These are phyloP conservation scores for Neolamprologus tretocephalus DNA, from an alignment of 2,113 vertebrate genomes.

Conservation along the genomic window DNA sequence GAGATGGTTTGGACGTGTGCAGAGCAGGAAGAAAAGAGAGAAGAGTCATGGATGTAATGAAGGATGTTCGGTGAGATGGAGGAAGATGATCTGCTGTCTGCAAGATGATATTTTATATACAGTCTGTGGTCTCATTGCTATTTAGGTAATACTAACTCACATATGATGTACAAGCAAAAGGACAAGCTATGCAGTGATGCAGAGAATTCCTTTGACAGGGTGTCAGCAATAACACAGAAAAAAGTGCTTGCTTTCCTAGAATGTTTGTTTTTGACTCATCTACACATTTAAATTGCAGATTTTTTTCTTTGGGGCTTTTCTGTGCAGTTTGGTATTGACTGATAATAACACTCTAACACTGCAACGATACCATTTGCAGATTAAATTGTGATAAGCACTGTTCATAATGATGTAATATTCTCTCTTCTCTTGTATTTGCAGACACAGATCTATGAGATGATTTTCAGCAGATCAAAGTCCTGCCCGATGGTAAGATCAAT, in stretches of 20 bases:
- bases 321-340: not conserved
- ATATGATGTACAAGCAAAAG: not conserved
- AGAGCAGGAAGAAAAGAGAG: not conserved
- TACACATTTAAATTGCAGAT: not conserved
- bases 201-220: not conserved
- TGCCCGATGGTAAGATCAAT: conserved; percentile 77
- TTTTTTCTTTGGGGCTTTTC: not conserved
- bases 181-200: not conserved
- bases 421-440: conserved; percentile 32
- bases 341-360: not conserved
- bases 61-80: not conserved
- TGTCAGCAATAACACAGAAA: not conserved
- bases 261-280: not conserved
- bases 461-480: conserved; percentile 73
- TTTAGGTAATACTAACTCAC: not conserved
- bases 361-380: not conserved
- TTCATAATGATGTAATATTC: not conserved
- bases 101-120: not conserved
- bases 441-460: conserved; percentile 80
- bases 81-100: not conserved
- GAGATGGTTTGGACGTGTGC: not conserved
- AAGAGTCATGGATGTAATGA: not conserved
- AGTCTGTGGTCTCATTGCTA: not conserved
- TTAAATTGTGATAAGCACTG: not conserved
- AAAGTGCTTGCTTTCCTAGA: not conserved